phyloP scores from a whole-genome alignment of 2,113 vertebrate genomes.

The Tenebrosternarchus preto region DNA sequence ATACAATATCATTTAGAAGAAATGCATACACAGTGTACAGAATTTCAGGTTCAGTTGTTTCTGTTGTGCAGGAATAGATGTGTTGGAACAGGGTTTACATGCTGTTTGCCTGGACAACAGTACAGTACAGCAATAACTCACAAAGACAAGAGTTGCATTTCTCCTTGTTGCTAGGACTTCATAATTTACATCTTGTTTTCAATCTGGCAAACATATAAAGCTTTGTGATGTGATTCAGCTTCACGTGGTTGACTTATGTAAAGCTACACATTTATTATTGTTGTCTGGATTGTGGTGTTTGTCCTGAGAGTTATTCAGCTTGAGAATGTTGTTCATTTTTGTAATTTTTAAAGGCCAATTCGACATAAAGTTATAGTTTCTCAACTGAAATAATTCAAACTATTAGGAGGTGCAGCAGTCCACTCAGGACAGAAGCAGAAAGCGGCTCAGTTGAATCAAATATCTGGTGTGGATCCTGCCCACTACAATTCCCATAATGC shows the following conservation, averaged over 20 bases:
- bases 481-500: neutral
- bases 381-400: neutral
- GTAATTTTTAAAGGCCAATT: neutral
- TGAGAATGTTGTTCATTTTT: neutral
- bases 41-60: neutral
- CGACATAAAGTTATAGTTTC: conserved; percentile 6
- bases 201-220: conserved; percentile 1
- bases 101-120: neutral
- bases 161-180: neutral
- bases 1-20: neutral
- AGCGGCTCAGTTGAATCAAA: too few relatives aligned
- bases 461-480: too few relatives aligned
- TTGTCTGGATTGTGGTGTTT: neutral
- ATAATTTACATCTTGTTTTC: neutral
- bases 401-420: neutral
- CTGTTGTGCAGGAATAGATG: neutral
- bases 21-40: conserved; percentile 23
- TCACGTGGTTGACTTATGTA: neutral
- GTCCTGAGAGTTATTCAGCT: conserved; percentile 23
- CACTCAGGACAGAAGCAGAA: neutral
- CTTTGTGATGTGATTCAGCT: neutral
- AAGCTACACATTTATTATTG: neutral
- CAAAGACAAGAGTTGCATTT: neutral
- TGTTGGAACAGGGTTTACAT: neutral
- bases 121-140: neutral